Percentiles rank a stretch among this genome's conserved stretches.
These are phyloP conservation scores for Myopa testacea DNA, from an alignment of 2,888 invertebrate genomes.

Conservation along the genomic window DNA sequence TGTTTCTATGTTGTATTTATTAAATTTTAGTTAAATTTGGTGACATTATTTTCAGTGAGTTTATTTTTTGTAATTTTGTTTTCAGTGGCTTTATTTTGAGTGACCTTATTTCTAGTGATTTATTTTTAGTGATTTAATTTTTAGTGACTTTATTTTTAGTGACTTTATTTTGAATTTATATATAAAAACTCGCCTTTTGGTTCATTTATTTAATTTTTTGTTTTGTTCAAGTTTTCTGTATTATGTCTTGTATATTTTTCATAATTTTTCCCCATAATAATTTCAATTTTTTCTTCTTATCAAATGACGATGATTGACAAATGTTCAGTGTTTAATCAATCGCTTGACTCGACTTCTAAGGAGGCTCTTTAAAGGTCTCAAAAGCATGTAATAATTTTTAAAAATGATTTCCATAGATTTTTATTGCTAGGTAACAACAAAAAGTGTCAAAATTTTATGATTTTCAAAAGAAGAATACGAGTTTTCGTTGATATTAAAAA, in stretches of 20 bases:
- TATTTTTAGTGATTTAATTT: background rate
- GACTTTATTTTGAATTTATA: too few species aligned
- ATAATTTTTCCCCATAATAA: too few species aligned
- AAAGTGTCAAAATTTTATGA: constrained; percentile 16
- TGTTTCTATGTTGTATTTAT: too few species aligned
- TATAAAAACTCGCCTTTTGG: too few species aligned
- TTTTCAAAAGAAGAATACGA: constrained; percentile 4
- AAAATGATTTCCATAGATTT: background rate
- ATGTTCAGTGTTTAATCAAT: too few species aligned
- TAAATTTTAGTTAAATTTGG: background rate
- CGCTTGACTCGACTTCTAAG: background rate
- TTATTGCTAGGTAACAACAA: background rate
- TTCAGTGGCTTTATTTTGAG: background rate
- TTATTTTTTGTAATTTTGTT: background rate
- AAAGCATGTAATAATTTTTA: background rate
- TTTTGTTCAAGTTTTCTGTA: too few species aligned
- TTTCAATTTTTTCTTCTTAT: too few species aligned
- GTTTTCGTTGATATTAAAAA: background rate
- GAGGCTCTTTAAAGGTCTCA: too few species aligned
- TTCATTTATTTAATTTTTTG: too few species aligned
- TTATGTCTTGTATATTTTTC: too few species aligned
- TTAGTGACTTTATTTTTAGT: background rate
- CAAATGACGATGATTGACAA: too few species aligned
- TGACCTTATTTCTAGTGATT: background rate
- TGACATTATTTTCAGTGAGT: background rate